These are phyloP conservation scores for Nemoura dubitans DNA, from an alignment of 2,888 invertebrate genomes.

Conservation along the genomic window DNA sequence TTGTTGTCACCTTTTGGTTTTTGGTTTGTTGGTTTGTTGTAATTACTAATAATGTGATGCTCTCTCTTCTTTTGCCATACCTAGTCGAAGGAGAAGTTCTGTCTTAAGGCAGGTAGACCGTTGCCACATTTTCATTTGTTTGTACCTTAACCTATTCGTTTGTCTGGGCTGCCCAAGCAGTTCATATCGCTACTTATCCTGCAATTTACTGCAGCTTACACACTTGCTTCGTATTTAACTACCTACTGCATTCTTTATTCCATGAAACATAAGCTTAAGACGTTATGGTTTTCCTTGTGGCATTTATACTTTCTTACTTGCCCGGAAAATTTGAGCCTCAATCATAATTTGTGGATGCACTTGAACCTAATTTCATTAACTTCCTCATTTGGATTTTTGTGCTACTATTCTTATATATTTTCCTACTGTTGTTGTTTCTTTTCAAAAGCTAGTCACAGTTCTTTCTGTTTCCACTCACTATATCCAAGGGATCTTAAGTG, in stretches of 20 bases:
- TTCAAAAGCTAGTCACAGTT: constrained; percentile 5
- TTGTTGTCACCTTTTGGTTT: constrained; percentile 23
- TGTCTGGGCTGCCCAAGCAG: constrained; percentile 22
- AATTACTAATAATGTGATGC: constrained; percentile 50
- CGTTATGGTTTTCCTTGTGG: constrained; percentile 18
- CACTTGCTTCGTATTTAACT: constrained; percentile 29
- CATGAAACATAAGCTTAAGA: constrained; percentile 25
- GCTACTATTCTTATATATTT: neutral
- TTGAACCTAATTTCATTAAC: constrained; percentile 3
- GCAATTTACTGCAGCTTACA: constrained; percentile 36
- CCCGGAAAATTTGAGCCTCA: constrained; percentile 30
- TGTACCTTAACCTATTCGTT: constrained; percentile 34
- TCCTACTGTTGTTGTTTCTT: constrained; percentile 8
- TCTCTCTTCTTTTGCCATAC: constrained; percentile 56
- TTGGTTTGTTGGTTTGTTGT: constrained; percentile 45
- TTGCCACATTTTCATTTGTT: constrained; percentile 49
- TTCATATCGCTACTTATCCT: neutral
- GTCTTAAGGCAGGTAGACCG: constrained; percentile 61
- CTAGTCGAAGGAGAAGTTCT: constrained; percentile 61
- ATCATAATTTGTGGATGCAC: constrained; percentile 28
- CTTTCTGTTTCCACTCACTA: constrained; percentile 8
- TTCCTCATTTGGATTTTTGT: neutral
- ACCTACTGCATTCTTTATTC: constrained; percentile 25
- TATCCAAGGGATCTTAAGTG: constrained; percentile 4
- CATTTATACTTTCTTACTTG: constrained; percentile 18